A percentile compares a stretch with the other conserved stretches of the same genome.
Conservation (phyloP, 2,888 invertebrate genomes). For the Diplolepis rosae region DNA sequence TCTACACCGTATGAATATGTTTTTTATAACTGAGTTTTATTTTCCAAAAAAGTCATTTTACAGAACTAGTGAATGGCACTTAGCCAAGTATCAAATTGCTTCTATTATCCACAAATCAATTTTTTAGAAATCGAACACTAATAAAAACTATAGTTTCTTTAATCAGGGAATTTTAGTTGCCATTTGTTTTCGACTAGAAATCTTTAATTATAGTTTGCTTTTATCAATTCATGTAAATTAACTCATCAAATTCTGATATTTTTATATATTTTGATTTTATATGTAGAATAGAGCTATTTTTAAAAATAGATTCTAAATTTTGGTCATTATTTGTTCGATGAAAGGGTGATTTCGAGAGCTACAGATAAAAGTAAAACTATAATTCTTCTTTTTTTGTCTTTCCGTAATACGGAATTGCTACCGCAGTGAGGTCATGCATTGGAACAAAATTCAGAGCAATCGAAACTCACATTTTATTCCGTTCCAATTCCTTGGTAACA, state of each 20-base stretch:
- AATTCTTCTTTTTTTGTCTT: background rate
- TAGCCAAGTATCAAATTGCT: conserved; percentile 16
- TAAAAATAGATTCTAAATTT: no score
- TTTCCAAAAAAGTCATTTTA: background rate
- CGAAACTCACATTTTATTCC: background rate
- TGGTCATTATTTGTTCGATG: no score
- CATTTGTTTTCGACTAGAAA: background rate
- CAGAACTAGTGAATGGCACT: background rate
- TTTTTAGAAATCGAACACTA: conserved; percentile 8
- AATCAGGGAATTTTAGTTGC: background rate
- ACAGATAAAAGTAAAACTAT: no score
- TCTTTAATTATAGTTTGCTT: no score
- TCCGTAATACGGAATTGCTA: background rate
- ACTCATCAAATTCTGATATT: no score
- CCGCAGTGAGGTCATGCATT: background rate
- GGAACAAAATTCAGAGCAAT: background rate
- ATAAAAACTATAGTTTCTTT: conserved; percentile 9
- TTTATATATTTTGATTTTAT: no score
- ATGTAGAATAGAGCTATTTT: no score
- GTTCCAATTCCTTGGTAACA: background rate
- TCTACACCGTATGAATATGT: no score
- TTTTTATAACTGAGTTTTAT: background rate
- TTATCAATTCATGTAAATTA: no score
- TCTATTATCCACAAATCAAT: conserved; percentile 14
- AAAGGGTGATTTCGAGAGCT: no score